These are phyloP conservation scores for Acrocephalus scirpaceus DNA, from an alignment of 2,797 vertebrate genomes.

Conservation along the genomic window DNA sequence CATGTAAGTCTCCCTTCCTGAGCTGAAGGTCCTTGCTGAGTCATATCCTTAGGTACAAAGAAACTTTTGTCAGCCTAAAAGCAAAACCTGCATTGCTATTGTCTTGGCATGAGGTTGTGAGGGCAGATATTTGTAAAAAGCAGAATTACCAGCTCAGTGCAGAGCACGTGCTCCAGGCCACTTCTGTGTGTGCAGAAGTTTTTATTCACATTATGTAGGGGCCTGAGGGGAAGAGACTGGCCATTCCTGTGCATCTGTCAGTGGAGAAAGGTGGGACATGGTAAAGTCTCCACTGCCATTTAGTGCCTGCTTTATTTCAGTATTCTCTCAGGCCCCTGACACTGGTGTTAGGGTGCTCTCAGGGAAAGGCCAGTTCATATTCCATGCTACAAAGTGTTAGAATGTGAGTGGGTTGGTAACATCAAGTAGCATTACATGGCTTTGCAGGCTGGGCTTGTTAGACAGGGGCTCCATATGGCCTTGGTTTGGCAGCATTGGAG, in stretches of 20 bases:
- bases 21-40: not conserved
- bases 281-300: not conserved
- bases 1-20: conserved; percentile 72
- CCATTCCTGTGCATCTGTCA: not conserved
- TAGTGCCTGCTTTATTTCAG: not conserved
- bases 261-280: not conserved
- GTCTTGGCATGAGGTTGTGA: not conserved
- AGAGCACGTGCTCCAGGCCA: not conserved
- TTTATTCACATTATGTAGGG: not conserved
- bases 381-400: not conserved
- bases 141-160: not conserved
- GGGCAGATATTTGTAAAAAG: not conserved
- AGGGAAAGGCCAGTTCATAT: not conserved
- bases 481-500: not conserved
- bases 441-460: conserved; percentile 11
- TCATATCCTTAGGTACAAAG: not conserved
- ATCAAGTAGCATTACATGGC: not conserved
- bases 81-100: not conserved
- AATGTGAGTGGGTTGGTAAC: not conserved
- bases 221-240: not conserved
- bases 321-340: not conserved
- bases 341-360: not conserved
- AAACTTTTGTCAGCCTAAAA: not conserved
- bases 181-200: not conserved
- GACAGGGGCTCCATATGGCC: conserved; percentile 33